These are phyloP conservation scores for Caenorhabditis afra DNA, from an alignment of 2,888 invertebrate species.

Conservation along the genomic window DNA sequence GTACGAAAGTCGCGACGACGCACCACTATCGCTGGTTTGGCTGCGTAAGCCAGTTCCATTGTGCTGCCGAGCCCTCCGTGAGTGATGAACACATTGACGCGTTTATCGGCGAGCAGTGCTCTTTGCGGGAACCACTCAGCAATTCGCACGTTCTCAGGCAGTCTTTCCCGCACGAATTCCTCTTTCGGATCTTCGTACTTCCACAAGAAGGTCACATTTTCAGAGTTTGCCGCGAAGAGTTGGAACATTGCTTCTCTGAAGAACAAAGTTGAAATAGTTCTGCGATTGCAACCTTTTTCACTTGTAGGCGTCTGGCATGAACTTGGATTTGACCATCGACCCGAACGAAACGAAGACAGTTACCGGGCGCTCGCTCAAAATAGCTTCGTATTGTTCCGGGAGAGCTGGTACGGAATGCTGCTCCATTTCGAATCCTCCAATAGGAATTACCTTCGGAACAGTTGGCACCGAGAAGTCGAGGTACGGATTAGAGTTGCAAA, in stretches of 20 bases:
- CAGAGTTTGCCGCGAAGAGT: constrained; percentile 20
- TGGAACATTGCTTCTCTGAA: constrained; percentile 16
- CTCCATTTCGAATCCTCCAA: constrained; percentile 56
- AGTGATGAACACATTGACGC: constrained; percentile 51
- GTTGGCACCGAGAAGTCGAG: constrained; percentile 51
- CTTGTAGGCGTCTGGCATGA: constrained; percentile 43
- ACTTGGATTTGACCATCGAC: constrained; percentile 35
- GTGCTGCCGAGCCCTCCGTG: constrained; percentile 60
- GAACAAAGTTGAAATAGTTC: not conserved
- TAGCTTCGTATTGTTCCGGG: not conserved
- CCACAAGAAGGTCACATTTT: constrained; percentile 45
- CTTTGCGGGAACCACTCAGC: constrained; percentile 47
- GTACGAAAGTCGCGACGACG: not conserved
- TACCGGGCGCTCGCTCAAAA: constrained; percentile 7
- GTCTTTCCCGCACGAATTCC: not conserved
- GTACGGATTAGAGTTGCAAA: constrained; percentile 55
- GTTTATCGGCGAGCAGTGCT: constrained; percentile 31
- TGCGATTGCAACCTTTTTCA: not conserved
- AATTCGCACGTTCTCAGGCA: constrained; percentile 36
- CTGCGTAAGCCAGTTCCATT: constrained; percentile 56
- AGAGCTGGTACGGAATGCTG: not conserved
- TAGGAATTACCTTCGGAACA: constrained; percentile 47
- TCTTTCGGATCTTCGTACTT: constrained; percentile 44
- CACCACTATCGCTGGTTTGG: constrained; percentile 56
- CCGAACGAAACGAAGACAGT: constrained; percentile 46